Conservation (phyloP, 2,113 vertebrate genomes). For the Bos indicus region DNA sequence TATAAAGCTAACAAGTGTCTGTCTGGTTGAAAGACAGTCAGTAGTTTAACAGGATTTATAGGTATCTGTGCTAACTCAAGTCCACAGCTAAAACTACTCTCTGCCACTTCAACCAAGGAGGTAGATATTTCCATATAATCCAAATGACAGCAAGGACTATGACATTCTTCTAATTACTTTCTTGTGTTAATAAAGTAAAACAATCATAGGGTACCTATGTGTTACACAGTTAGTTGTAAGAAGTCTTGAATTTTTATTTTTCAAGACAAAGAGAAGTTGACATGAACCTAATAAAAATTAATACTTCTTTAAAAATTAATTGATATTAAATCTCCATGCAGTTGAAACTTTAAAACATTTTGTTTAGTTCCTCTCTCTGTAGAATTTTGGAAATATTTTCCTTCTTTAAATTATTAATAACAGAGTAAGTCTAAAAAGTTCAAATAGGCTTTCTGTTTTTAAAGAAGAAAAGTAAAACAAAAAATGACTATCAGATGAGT, state of each 20-base stretch:
- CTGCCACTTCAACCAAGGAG: background rate
- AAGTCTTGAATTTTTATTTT: background rate
- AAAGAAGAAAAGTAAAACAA: constrained; percentile 7
- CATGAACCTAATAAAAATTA: background rate
- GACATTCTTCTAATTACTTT: background rate
- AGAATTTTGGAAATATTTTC: background rate
- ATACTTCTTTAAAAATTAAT: background rate
- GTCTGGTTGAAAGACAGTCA: background rate
- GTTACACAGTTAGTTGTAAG: background rate
- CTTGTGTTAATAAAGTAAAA: background rate
- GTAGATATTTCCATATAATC: background rate
- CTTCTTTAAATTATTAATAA: constrained; percentile 31
- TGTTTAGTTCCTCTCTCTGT: background rate
- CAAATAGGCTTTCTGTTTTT: constrained; percentile 41
- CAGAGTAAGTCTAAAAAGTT: background rate
- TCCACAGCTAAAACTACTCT: background rate
- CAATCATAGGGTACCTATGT: background rate
- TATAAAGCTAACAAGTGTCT: background rate
- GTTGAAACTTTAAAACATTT: constrained; percentile 22
- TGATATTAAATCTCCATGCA: background rate
- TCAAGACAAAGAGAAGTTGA: background rate
- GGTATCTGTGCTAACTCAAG: background rate
- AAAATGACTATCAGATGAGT: constrained; percentile 30
- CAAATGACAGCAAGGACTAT: background rate
- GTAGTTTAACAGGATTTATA: background rate